These are phyloP conservation scores for Ameiurus melas DNA, from an alignment of 2,113 vertebrate genomes.

Conservation along the genomic window DNA sequence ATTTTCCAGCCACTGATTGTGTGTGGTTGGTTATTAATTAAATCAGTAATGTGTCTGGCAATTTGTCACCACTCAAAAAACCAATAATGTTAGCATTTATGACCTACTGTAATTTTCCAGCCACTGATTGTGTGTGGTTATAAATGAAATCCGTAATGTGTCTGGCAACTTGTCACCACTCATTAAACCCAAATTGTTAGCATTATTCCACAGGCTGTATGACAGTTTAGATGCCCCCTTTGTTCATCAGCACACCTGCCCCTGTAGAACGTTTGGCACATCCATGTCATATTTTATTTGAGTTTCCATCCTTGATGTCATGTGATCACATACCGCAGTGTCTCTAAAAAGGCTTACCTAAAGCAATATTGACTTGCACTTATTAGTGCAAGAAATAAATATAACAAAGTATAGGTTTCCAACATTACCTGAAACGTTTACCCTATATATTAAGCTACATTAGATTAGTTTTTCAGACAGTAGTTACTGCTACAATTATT, in stretches of 20 bases:
- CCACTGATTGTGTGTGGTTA: neutral
- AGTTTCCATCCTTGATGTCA: neutral
- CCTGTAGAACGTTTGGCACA: neutral
- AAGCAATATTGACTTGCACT: neutral
- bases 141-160: neutral
- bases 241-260: conserved; percentile 3
- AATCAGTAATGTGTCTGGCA: neutral
- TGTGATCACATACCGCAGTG: neutral
- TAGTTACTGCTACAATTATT: conserved; percentile 60
- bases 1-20: neutral
- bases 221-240: neutral
- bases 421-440: neutral
- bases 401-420: too few species aligned
- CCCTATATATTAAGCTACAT: conserved; percentile 26
- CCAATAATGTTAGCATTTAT: neutral
- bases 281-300: neutral
- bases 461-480: conserved; percentile 41
- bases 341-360: neutral
- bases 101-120: neutral
- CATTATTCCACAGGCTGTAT: neutral
- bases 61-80: conserved; percentile 3
- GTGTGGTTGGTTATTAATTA: neutral
- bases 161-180: neutral
- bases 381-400: neutral
- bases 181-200: neutral